Evolutionary conservation across 2,888 invertebrate genomes (phyloP).

Genomic region (Trilocha varians): DNA sequence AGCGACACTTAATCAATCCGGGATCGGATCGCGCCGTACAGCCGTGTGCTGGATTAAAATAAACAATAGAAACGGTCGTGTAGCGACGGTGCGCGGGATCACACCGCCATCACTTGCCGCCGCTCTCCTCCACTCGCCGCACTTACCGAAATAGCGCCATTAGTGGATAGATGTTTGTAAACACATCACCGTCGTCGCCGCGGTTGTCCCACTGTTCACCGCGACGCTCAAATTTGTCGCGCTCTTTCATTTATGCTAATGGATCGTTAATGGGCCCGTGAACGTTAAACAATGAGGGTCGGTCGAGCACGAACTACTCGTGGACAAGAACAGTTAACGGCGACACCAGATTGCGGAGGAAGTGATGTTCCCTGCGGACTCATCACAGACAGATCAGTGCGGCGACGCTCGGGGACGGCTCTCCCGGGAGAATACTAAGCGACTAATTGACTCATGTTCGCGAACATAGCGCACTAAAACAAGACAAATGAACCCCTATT

Average conservation of each 20-base stretch:
- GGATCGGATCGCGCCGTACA: slow-evolving; percentile 18
- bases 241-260: slow-evolving; percentile 57
- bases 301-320: too few relatives aligned
- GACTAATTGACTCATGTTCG: slow-evolving; percentile 18
- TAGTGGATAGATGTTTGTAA: slow-evolving; percentile 52
- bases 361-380: neutral
- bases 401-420: slow-evolving; percentile 8
- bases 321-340: too few relatives aligned
- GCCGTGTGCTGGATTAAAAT: slow-evolving; percentile 22
- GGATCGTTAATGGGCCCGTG: slow-evolving; percentile 48
- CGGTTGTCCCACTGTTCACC: slow-evolving; percentile 15
- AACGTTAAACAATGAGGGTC: slow-evolving; percentile 23
- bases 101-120: slow-evolving; percentile 2
- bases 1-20: slow-evolving; percentile 32
- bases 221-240: slow-evolving; percentile 44
- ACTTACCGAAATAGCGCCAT: slow-evolving; percentile 48
- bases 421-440: slow-evolving; percentile 23
- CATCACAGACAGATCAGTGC: slow-evolving; percentile 7
- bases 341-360: too few relatives aligned
- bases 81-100: slow-evolving; percentile 8
- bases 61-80: slow-evolving; percentile 26
- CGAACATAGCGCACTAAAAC: neutral
- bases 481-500: neutral
- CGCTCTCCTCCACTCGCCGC: slow-evolving; percentile 2
- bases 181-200: slow-evolving; percentile 25